A percentile compares a stretch with the other conserved stretches of the same genome.
Evolutionary conservation across 2,113 vertebrate genomes (phyloP).

Genomic region (Catharus bicknelli): DNA sequence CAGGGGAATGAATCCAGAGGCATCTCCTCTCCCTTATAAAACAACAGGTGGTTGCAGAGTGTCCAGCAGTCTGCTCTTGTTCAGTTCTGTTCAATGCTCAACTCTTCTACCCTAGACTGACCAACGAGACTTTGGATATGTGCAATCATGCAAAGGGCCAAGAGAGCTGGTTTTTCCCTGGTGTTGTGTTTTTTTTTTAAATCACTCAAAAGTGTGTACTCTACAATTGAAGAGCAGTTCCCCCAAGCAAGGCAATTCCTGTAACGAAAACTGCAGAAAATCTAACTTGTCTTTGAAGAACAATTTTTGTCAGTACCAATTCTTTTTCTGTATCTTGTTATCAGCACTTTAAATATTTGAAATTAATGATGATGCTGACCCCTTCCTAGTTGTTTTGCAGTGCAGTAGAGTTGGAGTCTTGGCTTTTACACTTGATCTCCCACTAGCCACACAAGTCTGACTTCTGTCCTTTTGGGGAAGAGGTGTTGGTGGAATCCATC

Average conservation of each 20-base stretch:
- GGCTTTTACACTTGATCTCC: constrained; percentile 7
- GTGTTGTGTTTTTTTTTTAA: neutral
- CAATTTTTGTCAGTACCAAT: neutral
- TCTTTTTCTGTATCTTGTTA: neutral
- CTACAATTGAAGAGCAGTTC: neutral
- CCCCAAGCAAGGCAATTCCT: neutral
- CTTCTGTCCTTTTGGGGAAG: constrained; percentile 29
- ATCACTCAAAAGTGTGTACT: neutral
- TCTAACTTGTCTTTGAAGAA: neutral
- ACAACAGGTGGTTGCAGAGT: neutral
- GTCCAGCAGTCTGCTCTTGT: neutral
- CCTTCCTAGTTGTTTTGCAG: neutral
- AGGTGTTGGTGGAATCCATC: constrained; percentile 52
- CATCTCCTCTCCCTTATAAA: neutral
- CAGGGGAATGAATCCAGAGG: neutral
- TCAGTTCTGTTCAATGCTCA: neutral
- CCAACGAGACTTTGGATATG: neutral
- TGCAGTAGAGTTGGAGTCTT: neutral
- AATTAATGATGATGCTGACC: neutral
- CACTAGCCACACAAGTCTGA: neutral
- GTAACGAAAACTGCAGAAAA: neutral
- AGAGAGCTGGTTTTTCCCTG: neutral
- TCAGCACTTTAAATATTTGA: neutral
- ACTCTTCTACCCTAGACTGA: neutral
- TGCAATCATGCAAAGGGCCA: neutral